A percentile compares a stretch with the other conserved stretches of the same genome.
Evolutionary conservation across 2,888 invertebrate species (phyloP).

Genomic region (Cheilosia variabilis): DNA sequence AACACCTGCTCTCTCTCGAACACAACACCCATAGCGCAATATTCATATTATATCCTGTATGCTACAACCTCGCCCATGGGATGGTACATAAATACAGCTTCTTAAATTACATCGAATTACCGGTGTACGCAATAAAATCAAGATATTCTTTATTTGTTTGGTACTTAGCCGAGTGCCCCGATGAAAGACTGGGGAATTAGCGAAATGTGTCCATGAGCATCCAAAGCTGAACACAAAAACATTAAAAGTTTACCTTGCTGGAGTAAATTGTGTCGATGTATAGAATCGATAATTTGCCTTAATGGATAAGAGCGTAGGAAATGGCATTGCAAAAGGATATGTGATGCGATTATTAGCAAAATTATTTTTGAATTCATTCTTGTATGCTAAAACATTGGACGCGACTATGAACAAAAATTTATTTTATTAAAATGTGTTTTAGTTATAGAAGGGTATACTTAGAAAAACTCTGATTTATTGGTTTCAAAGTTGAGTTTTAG

Average conservation of each 20-base stretch:
- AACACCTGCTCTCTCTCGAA: neutral
- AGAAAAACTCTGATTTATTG: too few relatives aligned
- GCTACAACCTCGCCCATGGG: neutral
- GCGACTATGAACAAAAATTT: too few relatives aligned
- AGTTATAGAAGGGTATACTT: too few relatives aligned
- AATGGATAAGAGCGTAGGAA: slow-evolving; percentile 2
- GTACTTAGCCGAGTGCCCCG: neutral
- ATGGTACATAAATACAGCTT: slow-evolving; percentile 13
- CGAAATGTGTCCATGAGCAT: neutral
- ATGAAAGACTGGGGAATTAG: slow-evolving; percentile 22
- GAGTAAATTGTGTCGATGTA: neutral
- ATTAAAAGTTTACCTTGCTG: neutral
- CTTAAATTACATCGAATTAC: slow-evolving; percentile 57
- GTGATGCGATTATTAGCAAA: too few relatives aligned
- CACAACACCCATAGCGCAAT: neutral
- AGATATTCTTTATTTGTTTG: slow-evolving; percentile 4
- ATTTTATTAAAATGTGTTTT: too few relatives aligned
- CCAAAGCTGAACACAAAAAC: neutral
- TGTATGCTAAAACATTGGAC: too few relatives aligned
- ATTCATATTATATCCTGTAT: neutral
- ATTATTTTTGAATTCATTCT: too few relatives aligned
- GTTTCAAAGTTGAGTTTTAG: too few relatives aligned
- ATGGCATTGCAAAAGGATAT: neutral
- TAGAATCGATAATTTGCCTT: neutral
- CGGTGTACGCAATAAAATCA: slow-evolving; percentile 9